Evolutionary conservation across 2,797 vertebrate genomes (phyloP).

Genomic region (Gallinago stenura): DNA sequence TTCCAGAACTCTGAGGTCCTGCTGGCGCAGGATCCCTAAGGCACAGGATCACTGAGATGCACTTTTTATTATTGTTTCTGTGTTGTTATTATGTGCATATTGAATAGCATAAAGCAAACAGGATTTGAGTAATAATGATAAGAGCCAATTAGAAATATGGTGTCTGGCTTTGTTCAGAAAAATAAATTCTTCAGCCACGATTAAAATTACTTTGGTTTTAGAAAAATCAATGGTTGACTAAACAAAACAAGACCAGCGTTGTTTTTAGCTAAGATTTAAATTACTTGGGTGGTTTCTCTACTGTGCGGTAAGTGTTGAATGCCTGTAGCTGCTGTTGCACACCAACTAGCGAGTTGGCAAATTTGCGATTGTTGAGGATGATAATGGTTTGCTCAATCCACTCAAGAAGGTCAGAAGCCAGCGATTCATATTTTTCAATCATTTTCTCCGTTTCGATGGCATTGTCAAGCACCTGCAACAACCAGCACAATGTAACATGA

Average conservation of each 20-base stretch:
- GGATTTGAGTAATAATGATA: rapidly evolving
- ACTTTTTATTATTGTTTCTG: neutral
- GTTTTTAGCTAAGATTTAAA: neutral
- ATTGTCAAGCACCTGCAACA: conserved; percentile 90
- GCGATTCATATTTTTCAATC: conserved; percentile 96
- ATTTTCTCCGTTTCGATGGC: conserved; percentile 98
- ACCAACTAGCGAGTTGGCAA: conserved; percentile 94
- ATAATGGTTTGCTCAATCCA: conserved; percentile 99
- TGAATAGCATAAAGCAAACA: neutral
- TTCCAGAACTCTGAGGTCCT: neutral
- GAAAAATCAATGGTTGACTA: neutral
- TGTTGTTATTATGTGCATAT: neutral
- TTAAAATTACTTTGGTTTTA: neutral
- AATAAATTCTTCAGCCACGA: neutral
- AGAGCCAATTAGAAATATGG: neutral
- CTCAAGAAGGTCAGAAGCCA: conserved; percentile 95
- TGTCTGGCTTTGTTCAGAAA: neutral
- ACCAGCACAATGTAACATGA: neutral
- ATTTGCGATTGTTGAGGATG: conserved; percentile 98
- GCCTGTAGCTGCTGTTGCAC: conserved; percentile 98
- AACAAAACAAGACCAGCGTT: neutral
- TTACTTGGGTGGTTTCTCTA: conserved; percentile 97
- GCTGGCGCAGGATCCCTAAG: neutral
- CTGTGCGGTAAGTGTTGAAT: conserved; percentile 97
- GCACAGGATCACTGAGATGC: neutral